These are phyloP conservation scores for Poeciliopsis gracilis DNA, from an alignment of 2,797 vertebrate genomes.

Conservation along the genomic window DNA sequence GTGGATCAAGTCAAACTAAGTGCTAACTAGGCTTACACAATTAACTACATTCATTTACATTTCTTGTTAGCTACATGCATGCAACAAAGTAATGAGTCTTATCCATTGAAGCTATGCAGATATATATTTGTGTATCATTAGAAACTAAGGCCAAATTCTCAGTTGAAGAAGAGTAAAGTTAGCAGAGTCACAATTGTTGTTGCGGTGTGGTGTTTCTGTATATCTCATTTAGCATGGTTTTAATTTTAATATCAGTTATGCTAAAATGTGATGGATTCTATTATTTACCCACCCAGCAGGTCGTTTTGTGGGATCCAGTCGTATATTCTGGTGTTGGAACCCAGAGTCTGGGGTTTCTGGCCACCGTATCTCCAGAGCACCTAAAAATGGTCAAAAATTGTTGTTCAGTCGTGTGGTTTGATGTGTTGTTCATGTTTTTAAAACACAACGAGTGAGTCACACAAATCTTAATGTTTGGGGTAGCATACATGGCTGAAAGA, in stretches of 20 bases:
- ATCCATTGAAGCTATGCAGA: background rate
- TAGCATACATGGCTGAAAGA: too few relatives aligned
- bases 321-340: conserved; percentile 85
- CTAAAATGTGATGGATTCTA: background rate
- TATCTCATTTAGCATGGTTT: too few relatives aligned
- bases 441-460: too few relatives aligned
- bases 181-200: background rate
- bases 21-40: background rate
- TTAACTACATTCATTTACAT: background rate
- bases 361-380: conserved; percentile 89
- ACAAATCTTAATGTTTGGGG: too few relatives aligned
- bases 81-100: background rate
- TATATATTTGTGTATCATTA: background rate
- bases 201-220: background rate
- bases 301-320: conserved; percentile 95
- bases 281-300: conserved; percentile 81
- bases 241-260: background rate
- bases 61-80: background rate
- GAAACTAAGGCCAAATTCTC: background rate
- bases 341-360: conserved; percentile 82
- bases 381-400: conserved; percentile 57
- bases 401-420: too few relatives aligned
- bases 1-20: background rate
- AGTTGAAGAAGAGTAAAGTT: background rate
- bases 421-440: too few relatives aligned